Conservation (phyloP, 2,888 invertebrate genomes). For the Druceiella hillmani region DNA sequence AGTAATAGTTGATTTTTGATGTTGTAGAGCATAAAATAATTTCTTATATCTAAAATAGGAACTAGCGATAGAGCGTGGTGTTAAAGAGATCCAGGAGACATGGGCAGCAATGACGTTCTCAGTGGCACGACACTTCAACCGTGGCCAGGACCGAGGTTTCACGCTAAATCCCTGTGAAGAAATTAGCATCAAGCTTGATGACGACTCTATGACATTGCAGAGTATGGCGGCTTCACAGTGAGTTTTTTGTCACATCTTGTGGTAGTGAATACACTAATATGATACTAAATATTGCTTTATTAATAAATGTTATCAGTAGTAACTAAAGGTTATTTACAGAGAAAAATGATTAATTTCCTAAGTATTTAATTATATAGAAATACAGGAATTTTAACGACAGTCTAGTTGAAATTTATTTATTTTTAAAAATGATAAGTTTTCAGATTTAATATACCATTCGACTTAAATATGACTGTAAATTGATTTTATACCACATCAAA, state of each 20-base stretch:
- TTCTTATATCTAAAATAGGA: too few species aligned
- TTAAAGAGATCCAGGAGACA: conserved; percentile 73
- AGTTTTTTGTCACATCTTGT: conserved; percentile 26
- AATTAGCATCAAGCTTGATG: conserved; percentile 74
- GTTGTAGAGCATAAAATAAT: too few species aligned
- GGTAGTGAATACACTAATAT: not conserved
- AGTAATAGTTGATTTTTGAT: too few species aligned
- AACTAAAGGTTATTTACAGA: too few species aligned
- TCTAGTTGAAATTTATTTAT: conserved; percentile 4
- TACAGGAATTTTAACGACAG: too few species aligned
- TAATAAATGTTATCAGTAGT: not conserved
- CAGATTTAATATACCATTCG: not conserved
- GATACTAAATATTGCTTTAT: conserved; percentile 1
- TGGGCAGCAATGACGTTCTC: conserved; percentile 64
- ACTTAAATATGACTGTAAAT: not conserved
- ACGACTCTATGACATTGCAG: conserved; percentile 85
- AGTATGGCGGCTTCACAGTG: conserved; percentile 84
- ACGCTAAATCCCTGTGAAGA: conserved; percentile 81
- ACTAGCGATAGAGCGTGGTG: conserved; percentile 83
- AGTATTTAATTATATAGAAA: too few species aligned
- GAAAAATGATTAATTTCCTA: too few species aligned
- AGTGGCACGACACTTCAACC: conserved; percentile 62
- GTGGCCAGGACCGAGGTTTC: conserved; percentile 72
- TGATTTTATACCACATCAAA: too few species aligned
- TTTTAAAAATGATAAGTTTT: conserved; percentile 5